Percentiles rank a stretch among this genome's conserved stretches.
phyloP scores from a whole-genome alignment of 2,113 vertebrate species.

The Pseudopodoces humilis region DNA sequence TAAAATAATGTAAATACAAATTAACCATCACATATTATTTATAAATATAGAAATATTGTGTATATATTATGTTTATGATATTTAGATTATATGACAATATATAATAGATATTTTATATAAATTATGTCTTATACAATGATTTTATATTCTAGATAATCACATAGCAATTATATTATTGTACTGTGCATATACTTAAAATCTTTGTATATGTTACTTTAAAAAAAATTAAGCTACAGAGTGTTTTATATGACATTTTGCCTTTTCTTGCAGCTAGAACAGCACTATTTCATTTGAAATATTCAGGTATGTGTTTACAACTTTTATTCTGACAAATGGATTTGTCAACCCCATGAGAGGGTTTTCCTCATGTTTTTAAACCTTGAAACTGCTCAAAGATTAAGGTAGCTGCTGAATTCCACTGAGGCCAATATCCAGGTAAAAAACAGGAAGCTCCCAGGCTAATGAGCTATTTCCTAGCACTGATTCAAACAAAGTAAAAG shows the following conservation, averaged over 20 bases:
- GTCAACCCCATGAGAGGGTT: not conserved
- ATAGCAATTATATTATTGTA: not conserved
- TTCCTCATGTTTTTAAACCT: not conserved
- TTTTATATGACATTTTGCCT: not conserved
- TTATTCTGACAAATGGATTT: not conserved
- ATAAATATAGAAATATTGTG: not conserved
- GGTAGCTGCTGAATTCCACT: not conserved
- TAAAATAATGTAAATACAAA: not conserved
- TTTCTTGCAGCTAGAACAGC: not conserved
- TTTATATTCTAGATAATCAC: not conserved
- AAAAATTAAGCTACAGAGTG: not conserved
- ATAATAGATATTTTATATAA: not conserved
- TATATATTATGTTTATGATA: not conserved
- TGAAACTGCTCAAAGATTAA: not conserved
- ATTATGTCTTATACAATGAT: not conserved
- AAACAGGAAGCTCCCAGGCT: not conserved
- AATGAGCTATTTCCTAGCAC: not conserved
- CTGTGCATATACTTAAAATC: not conserved
- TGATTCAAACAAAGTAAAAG: not conserved
- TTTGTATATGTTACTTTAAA: not conserved
- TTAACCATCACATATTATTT: not conserved
- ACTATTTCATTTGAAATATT: not conserved
- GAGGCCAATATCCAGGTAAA: not conserved
- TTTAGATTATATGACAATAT: not conserved
- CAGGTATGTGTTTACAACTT: not conserved